Evolutionary conservation across 2,797 vertebrate species (phyloP), one percentile per base, ranked within the genome.

Genomic region (Otolemur crassicaudatus): DNA sequence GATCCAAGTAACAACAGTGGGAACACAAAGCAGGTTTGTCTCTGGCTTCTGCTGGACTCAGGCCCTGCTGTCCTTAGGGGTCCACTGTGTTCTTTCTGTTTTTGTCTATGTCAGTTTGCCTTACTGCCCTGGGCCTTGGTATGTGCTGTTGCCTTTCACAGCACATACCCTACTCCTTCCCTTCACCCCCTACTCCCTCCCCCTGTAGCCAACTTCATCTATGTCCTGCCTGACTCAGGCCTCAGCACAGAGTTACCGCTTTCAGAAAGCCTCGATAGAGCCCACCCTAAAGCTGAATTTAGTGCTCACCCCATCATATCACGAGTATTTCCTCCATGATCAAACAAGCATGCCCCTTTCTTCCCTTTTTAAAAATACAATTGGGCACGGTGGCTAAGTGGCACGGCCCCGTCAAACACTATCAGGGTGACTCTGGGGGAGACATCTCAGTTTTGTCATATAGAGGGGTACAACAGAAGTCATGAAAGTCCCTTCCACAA

Each of bases 341-440:
- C 34, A 20, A 69, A 20, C 20, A 79, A 31, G 43, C 9, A 29
- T 17, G 11, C 2, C 11, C 1, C 4, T 25, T 3, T 2, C n/a
- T 3, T 27, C n/a, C 19, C 12, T 53, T 70, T 63, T 37, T 70
- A 60, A 37, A 81, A 82, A 63, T 29, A 63, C 23, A 58, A 1
- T 2, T 34, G 29, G 53, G 14, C 3, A 7, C 6, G 13, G 37
- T 17, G 31, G 23, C 20, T 63, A 58, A 25, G 13, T 65, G 37
- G 10, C 1, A 5, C 0, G 8, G 22, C 25, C n/a, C 19, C 2
- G 8, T 14, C 0, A 0, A 3, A 4, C 0, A 2, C 3, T 14
- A 53, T 34, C 31, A 2, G 4, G 3, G 9, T 2, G 29, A 49
- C 61, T 27, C 43, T 3, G 11, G 56, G 29, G 53, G 10, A 76